Percentiles rank a stretch among this genome's conserved stretches.
These are phyloP conservation scores for Scaptomyza hsui DNA, from an alignment of 1,140 invertebrate species.

Conservation along the genomic window DNA sequence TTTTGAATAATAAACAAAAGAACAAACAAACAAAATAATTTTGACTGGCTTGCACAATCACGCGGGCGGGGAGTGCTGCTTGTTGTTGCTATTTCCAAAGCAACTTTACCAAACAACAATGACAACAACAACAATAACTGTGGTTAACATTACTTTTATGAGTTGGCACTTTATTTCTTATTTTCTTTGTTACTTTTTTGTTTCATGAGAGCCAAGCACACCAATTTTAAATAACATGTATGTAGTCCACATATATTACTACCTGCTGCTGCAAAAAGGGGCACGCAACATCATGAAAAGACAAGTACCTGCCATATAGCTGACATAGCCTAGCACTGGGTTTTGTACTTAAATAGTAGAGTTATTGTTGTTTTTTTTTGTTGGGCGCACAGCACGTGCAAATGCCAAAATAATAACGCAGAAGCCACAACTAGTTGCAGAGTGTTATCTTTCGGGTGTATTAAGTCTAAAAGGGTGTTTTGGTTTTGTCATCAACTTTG, in stretches of 20 bases:
- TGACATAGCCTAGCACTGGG: conserved; percentile 8
- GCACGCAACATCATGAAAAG: conserved; percentile 48
- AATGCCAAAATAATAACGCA: conserved; percentile 60
- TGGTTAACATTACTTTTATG: conserved; percentile 67
- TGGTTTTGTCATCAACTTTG: background rate
- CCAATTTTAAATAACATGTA: conserved; percentile 42
- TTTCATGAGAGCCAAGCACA: conserved; percentile 62
- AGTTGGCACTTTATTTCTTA: conserved; percentile 62
- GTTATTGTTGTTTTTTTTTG: conserved; percentile 18
- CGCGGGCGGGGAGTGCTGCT: conserved; percentile 27
- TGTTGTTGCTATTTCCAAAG: conserved; percentile 44
- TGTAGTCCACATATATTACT: conserved; percentile 1
- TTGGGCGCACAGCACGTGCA: conserved; percentile 53
- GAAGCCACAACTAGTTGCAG: conserved; percentile 7
- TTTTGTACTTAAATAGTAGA: conserved; percentile 22
- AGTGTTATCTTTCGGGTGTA: background rate
- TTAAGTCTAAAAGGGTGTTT: background rate
- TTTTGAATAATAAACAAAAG: conserved; percentile 47
- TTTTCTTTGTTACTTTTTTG: conserved; percentile 21
- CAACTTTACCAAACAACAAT: conserved; percentile 63
- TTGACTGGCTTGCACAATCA: conserved; percentile 58
- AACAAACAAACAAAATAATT: conserved; percentile 26
- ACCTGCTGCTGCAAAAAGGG: conserved; percentile 39
- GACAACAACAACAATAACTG: conserved; percentile 56
- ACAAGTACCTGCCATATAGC: conserved; percentile 10